Evolutionary conservation across 2,797 vertebrate genomes (phyloP).

Genomic region (Protosalanx chinensis): DNA sequence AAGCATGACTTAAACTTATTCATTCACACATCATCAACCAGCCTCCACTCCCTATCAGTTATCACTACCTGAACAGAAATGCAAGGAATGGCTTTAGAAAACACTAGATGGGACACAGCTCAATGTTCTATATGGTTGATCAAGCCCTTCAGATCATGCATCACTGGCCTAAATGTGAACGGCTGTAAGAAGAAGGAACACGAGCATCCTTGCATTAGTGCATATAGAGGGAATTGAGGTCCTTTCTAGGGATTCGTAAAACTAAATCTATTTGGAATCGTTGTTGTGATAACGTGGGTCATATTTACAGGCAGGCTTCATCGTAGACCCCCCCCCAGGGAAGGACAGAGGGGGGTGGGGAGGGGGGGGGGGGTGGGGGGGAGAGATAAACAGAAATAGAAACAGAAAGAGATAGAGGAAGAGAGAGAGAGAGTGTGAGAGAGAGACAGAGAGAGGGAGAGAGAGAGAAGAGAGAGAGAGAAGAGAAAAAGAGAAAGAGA

Average conservation of each 20-base stretch:
- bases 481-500: not conserved
- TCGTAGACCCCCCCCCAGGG: conserved; percentile 47
- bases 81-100: conserved; percentile 24
- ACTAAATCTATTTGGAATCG: conserved; percentile 56
- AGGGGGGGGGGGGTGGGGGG: conserved; percentile 24
- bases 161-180: conserved; percentile 39
- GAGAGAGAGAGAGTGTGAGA: not conserved
- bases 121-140: conserved; percentile 27
- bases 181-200: conserved; percentile 38
- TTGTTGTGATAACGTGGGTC: conserved; percentile 55
- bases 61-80: conserved; percentile 25
- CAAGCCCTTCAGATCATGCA: conserved; percentile 36
- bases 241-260: conserved; percentile 42
- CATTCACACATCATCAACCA: conserved; percentile 43
- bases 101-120: conserved; percentile 15
- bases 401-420: conserved; percentile 33
- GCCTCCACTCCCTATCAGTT: conserved; percentile 23
- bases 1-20: conserved; percentile 11
- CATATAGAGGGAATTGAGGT: conserved; percentile 38
- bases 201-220: conserved; percentile 43
- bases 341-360: conserved; percentile 29
- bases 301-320: conserved; percentile 54
- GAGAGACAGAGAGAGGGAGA: conserved; percentile 31
- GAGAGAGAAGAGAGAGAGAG: not conserved
- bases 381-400: not conserved